A percentile compares a stretch with the other conserved stretches of the same genome.
Evolutionary conservation across 2,888 invertebrate genomes (phyloP).

Genomic region (Chloromyia formosa): DNA sequence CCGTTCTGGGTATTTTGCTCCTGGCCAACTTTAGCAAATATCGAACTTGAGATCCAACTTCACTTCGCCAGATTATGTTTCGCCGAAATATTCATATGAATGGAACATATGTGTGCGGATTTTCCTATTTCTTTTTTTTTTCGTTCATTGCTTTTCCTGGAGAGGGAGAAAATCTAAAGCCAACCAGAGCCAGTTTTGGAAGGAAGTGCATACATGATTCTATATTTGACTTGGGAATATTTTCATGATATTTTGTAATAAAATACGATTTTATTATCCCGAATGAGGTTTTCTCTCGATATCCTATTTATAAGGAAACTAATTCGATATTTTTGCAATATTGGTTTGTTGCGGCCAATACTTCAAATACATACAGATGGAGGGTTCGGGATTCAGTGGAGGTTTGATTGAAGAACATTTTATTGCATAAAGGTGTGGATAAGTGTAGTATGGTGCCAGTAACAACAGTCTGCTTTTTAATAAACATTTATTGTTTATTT

Average conservation of each 20-base stretch:
- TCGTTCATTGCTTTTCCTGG: too few species aligned
- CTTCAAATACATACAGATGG: too few species aligned
- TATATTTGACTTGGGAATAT: background rate
- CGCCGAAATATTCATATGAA: constrained; percentile 8
- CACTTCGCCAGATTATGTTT: background rate
- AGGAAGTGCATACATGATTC: background rate
- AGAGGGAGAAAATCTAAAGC: background rate
- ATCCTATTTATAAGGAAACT: background rate
- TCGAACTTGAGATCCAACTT: background rate
- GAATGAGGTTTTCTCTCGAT: background rate
- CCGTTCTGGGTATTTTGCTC: constrained; percentile 2
- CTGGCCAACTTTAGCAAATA: constrained; percentile 18
- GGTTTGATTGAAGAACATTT: too few species aligned
- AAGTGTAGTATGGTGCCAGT: too few species aligned
- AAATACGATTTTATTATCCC: constrained; percentile 32
- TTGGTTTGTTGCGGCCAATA: too few species aligned
- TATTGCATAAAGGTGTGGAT: too few species aligned
- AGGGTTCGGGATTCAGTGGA: too few species aligned
- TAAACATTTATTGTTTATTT: too few species aligned
- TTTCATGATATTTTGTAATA: constrained; percentile 35
- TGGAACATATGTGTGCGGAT: constrained; percentile 13
- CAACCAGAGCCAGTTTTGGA: too few species aligned
- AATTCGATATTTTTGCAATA: too few species aligned
- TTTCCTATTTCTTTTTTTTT: too few species aligned
- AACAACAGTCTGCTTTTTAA: too few species aligned